These are phyloP conservation scores for Drosophila rhopaloa DNA, from an alignment of 1,140 invertebrate genomes.

Conservation along the genomic window DNA sequence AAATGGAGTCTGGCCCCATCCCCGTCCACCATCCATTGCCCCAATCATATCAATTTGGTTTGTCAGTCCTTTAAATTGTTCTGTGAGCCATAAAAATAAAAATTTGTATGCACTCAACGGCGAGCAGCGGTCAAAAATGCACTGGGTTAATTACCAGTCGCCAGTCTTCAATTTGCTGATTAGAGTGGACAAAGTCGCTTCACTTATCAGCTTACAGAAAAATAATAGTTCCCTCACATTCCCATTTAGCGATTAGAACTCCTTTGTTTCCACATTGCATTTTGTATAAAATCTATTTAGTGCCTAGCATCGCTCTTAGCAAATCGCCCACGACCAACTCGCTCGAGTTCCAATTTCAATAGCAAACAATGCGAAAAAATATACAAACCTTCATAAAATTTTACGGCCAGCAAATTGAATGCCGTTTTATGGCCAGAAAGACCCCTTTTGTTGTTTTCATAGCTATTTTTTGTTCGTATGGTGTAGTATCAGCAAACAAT, in stretches of 20 bases:
- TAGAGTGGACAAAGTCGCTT: slow-evolving; percentile 35
- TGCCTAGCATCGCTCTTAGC: slow-evolving; percentile 4
- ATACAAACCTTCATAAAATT: slow-evolving; percentile 53
- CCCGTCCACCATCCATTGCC: slow-evolving; percentile 15
- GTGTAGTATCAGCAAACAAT: slow-evolving; percentile 69
- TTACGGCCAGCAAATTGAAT: slow-evolving; percentile 74
- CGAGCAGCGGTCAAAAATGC: slow-evolving; percentile 66
- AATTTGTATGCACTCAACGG: slow-evolving; percentile 17
- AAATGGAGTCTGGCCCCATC: not conserved
- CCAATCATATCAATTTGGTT: slow-evolving; percentile 78
- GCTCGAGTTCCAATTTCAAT: slow-evolving; percentile 32
- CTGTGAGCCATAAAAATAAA: slow-evolving; percentile 30
- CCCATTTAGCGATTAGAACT: slow-evolving; percentile 1
- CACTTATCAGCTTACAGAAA: slow-evolving; percentile 37
- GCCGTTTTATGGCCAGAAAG: slow-evolving; percentile 52
- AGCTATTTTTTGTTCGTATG: slow-evolving; percentile 27
- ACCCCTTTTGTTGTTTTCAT: slow-evolving; percentile 17
- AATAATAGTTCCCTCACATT: not conserved
- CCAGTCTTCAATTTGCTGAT: slow-evolving; percentile 62
- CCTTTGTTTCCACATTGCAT: slow-evolving; percentile 16
- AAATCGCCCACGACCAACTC: slow-evolving; percentile 25
- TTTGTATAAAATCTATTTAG: slow-evolving; percentile 1
- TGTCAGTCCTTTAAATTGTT: slow-evolving; percentile 63
- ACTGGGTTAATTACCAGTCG: slow-evolving; percentile 78
- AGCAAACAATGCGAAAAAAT: slow-evolving; percentile 39